Conservation (phyloP, 1,140 invertebrate species). For the Ceratitis capitata region DNA sequence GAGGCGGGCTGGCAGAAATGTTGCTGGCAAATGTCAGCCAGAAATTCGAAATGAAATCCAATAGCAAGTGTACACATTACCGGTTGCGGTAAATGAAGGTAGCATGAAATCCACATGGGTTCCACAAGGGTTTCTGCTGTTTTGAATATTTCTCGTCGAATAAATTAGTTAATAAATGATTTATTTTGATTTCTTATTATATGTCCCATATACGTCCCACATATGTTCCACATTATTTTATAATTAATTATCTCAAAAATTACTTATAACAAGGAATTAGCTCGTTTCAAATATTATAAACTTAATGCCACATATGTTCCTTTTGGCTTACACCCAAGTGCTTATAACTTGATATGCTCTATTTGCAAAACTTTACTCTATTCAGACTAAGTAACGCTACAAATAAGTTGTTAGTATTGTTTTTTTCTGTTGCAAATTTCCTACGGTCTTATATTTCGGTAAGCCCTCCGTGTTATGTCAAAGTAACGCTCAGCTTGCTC, state of each 20-base stretch:
- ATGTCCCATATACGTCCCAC: not conserved
- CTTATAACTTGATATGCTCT: no score
- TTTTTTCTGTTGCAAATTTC: not conserved
- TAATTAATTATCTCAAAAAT: not conserved
- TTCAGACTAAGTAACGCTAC: not conserved
- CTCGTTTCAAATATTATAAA: not conserved
- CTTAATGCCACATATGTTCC: not conserved
- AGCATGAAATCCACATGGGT: not conserved
- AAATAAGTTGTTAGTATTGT: not conserved
- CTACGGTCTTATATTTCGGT: not conserved
- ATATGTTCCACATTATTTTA: not conserved
- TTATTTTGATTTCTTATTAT: no score
- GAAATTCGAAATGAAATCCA: no score
- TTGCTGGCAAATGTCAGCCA: no score
- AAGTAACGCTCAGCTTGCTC: no score
- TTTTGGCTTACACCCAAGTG: no score
- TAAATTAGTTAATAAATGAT: no score
- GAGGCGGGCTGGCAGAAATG: not conserved
- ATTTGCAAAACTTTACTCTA: no score
- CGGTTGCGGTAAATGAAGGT: no score
- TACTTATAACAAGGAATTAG: not conserved
- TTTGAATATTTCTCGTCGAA: no score
- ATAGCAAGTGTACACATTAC: no score
- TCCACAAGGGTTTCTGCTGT: not conserved
- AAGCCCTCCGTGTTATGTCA: not conserved